Base-by-base conservation (phyloP, 2,797 vertebrate genomes). In the Chaunax sp. region DNA sequence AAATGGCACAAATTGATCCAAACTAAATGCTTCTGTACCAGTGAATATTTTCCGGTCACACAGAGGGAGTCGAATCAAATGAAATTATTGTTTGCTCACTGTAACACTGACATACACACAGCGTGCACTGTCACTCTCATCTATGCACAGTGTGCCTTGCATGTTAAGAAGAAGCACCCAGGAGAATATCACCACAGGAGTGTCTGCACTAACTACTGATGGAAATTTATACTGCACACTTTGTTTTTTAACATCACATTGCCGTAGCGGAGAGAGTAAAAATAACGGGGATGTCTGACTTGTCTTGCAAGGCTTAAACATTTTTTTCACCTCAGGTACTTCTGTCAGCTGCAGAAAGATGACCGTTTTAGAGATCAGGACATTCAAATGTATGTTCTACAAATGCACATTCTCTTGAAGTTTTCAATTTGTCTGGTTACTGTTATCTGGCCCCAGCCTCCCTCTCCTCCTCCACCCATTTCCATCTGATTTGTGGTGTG, bases 111-210 rank as follows among this genome's bases (percentile, higher is more conserved):
- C 37, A 30, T 61, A 44, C 60, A 47, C 55, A 23, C 71, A 75
- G 53, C 52, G 64, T 59, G 58, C 60, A 40, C 59, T 57, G 75
- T 83, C 73, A 70, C 57, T 79, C 69, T 37, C 51, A 75, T 78
- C 71, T 40, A 11, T 53, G 54, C 55, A 57, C 18, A 7, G 40
- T 25, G 46, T 71, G 81, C 62, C 67, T 65, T 77, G 87, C 84
- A 87, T 90, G 80, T 82, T 83, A 81, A 90, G 65, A 37, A 79
- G 81, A 64, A 22, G 59, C 51, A 71, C 63, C 75, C 61, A 0
- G 53, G 82, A 86, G 82, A 73, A 78, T 82, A 88, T 84, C 87
- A 88, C 75, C 76, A 58, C 72, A 69, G 80, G 80, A 80, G 80
- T 40, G 9, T 45, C 70, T 23, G 70, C 82, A 45, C 80, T 79